A percentile compares a stretch with the other conserved stretches of the same genome.
Conservation (phyloP, 1,140 invertebrate species). For the Listronotus oregonensis region DNA sequence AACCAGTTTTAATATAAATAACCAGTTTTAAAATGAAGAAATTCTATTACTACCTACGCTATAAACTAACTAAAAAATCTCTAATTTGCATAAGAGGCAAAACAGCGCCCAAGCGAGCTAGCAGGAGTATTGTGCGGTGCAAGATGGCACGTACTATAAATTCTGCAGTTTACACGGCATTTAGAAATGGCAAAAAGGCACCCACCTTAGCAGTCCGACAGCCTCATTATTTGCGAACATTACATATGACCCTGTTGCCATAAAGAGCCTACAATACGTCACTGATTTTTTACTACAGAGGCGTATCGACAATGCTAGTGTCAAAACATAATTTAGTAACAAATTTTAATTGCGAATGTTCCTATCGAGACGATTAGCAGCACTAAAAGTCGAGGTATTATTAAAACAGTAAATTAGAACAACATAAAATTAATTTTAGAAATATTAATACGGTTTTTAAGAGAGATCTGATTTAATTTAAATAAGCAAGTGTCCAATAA, state of each 20-base stretch:
- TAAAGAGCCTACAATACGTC: constrained; percentile 49
- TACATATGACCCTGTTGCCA: constrained; percentile 43
- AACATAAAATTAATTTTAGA: too few relatives aligned
- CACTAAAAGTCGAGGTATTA: too few relatives aligned
- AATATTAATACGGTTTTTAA: too few relatives aligned
- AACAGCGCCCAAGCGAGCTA: constrained; percentile 16
- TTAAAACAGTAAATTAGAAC: too few relatives aligned
- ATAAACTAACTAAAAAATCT: constrained; percentile 14
- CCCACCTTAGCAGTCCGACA: constrained; percentile 42
- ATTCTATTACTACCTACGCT: constrained; percentile 17
- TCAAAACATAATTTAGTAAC: too few relatives aligned
- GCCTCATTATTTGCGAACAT: constrained; percentile 54
- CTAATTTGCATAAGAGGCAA: constrained; percentile 28
- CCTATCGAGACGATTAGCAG: too few relatives aligned
- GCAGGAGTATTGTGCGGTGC: constrained; percentile 38
- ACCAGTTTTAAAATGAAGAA: constrained; percentile 21
- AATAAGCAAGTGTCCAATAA: too few relatives aligned
- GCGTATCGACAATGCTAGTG: not conserved
- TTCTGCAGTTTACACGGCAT: constrained; percentile 50
- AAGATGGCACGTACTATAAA: constrained; percentile 51
- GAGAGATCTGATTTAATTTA: too few relatives aligned
- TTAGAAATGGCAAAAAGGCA: constrained; percentile 35
- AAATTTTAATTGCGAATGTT: too few relatives aligned
- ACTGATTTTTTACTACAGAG: constrained; percentile 28
- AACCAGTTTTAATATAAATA: too few relatives aligned